Percentiles rank a stretch among this genome's conserved stretches.
Evolutionary conservation across 1,140 invertebrate species (phyloP).

Genomic region (Sinella curviseta): DNA sequence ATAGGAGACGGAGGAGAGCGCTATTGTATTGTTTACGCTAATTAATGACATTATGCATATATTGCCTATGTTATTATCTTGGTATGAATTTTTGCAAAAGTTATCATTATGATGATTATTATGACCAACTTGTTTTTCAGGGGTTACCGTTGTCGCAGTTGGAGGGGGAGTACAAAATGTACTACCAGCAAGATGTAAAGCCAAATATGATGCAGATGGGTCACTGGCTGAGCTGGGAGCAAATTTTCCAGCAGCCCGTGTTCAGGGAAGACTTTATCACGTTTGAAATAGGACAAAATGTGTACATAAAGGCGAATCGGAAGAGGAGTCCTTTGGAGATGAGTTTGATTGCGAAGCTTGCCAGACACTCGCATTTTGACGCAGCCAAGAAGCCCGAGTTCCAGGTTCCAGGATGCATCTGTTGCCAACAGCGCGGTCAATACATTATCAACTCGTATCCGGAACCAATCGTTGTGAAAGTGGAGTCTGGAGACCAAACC

Average conservation of each 20-base stretch:
- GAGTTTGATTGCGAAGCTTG: constrained; percentile 12
- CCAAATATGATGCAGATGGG: constrained; percentile 24
- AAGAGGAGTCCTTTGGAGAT: constrained; percentile 30
- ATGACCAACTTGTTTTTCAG: background rate
- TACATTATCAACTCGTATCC: constrained; percentile 21
- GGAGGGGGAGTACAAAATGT: constrained; percentile 23
- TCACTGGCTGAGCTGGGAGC: constrained; percentile 18
- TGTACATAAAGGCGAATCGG: constrained; percentile 34
- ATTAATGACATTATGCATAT: too few species aligned
- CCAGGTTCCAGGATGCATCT: constrained; percentile 11
- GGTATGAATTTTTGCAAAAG: too few species aligned
- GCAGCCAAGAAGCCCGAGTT: constrained; percentile 18
- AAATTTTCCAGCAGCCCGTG: constrained; percentile 16
- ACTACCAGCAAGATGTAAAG: constrained; percentile 5
- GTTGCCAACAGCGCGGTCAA: constrained; percentile 11
- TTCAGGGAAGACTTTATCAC: constrained; percentile 30
- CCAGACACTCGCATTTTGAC: constrained; percentile 3
- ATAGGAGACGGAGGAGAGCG: too few species aligned
- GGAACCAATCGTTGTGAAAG: constrained; percentile 13
- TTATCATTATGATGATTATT: background rate
- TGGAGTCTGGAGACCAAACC: constrained; percentile 16
- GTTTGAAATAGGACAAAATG: constrained; percentile 30
- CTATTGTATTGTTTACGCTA: too few species aligned
- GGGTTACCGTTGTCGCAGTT: constrained; percentile 16
- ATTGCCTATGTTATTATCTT: too few species aligned